Percentiles rank a stretch among this genome's conserved stretches.
These are phyloP conservation scores for Anhinga rufa DNA, from an alignment of 2,113 vertebrate genomes.

Conservation along the genomic window DNA sequence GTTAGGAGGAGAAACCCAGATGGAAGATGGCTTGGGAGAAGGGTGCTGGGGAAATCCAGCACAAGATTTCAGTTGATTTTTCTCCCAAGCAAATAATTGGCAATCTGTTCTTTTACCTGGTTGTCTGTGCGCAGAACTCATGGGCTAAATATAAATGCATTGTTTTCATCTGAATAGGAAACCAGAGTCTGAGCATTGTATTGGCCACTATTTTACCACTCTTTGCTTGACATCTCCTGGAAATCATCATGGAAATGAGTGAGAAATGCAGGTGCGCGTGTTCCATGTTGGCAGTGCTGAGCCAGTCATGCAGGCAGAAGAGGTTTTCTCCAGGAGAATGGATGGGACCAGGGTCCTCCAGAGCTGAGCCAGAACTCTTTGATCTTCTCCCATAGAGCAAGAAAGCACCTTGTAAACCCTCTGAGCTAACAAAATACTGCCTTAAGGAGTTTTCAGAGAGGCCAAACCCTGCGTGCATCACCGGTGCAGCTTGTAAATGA, in stretches of 20 bases:
- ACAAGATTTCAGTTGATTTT: neutral
- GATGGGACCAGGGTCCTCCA: neutral
- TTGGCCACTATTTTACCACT: neutral
- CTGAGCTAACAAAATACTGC: neutral
- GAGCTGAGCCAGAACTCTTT: neutral
- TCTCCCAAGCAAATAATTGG: neutral
- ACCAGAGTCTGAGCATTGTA: neutral
- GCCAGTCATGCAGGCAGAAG: neutral
- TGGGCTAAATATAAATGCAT: neutral
- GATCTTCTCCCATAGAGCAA: neutral
- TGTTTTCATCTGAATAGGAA: neutral
- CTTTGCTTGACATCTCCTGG: neutral
- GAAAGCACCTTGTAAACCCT: neutral
- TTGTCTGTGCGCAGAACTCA: neutral
- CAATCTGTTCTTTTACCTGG: neutral
- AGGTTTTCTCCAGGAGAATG: neutral
- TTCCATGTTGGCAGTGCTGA: neutral
- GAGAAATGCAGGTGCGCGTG: neutral
- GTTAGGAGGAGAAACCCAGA: neutral
- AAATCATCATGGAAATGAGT: neutral
- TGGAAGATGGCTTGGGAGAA: neutral
- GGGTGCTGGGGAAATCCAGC: neutral
- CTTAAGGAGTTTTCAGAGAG: neutral
- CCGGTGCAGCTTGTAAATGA: neutral
- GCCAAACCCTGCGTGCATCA: neutral